A percentile compares a stretch with the other conserved stretches of the same genome.
phyloP scores from a whole-genome alignment of 2,797 vertebrate species.

The Eleutherodactylus coqui region DNA sequence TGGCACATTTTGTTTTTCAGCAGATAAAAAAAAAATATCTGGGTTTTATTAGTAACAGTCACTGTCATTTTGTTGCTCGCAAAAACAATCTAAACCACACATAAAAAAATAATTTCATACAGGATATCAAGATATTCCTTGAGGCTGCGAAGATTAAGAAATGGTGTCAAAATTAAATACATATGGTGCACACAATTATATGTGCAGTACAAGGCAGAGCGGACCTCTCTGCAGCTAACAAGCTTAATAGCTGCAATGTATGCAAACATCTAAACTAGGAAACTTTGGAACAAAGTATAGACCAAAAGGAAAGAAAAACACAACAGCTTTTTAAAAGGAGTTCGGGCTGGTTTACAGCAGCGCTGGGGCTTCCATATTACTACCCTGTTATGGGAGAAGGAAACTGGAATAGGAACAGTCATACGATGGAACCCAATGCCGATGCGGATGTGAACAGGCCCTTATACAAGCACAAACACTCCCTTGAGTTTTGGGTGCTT shows the following conservation, averaged over 20 bases:
- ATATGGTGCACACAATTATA: background rate
- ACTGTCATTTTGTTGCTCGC: conserved; percentile 3
- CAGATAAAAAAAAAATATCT: background rate
- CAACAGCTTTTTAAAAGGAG: too few species aligned
- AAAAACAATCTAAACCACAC: conserved; percentile 10
- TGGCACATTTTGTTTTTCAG: background rate
- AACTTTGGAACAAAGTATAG: background rate
- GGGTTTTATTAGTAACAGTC: conserved; percentile 16
- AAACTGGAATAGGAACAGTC: too few species aligned
- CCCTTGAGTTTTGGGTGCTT: too few species aligned
- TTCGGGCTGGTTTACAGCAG: too few species aligned
- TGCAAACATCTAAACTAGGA: background rate
- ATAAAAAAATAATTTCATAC: background rate
- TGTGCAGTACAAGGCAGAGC: background rate
- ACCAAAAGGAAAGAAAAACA: background rate
- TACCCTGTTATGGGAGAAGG: too few species aligned
- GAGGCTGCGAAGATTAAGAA: background rate
- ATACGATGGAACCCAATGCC: too few species aligned
- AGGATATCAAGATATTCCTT: background rate
- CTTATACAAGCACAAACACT: too few species aligned
- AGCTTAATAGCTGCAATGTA: background rate
- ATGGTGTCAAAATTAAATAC: background rate
- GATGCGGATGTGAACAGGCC: too few species aligned
- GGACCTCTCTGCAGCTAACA: background rate
- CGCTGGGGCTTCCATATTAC: too few species aligned